Conservation (phyloP, 2,888 invertebrate genomes). For the Craniophora ligustri region DNA sequence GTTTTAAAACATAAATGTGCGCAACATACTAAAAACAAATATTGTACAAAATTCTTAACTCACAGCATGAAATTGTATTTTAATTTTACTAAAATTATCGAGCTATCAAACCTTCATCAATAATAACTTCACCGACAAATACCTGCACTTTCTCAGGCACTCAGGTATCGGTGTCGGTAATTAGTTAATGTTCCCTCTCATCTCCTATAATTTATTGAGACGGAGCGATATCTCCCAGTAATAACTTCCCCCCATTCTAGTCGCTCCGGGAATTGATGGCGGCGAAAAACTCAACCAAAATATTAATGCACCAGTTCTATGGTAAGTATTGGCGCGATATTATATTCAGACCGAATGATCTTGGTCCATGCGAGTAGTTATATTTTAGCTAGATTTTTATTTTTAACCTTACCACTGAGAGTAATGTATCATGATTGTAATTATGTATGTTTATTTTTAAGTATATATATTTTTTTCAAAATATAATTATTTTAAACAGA, state of each 20-base stretch:
- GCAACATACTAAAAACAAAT: too few relatives aligned
- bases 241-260: constrained; percentile 64
- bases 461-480: too few relatives aligned
- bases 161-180: constrained; percentile 84
- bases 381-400: not conserved
- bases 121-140: constrained; percentile 19
- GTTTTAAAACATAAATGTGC: too few relatives aligned
- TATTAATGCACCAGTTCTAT: constrained; percentile 85
- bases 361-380: constrained; percentile 63
- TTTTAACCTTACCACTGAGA: too few relatives aligned
- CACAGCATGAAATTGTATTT: too few relatives aligned
- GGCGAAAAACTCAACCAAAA: constrained; percentile 88
- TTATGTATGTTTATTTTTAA: too few relatives aligned
- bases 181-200: constrained; percentile 87
- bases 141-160: constrained; percentile 27
- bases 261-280: constrained; percentile 82
- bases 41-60: too few relatives aligned
- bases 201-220: constrained; percentile 88
- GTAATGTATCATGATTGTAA: too few relatives aligned
- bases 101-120: constrained; percentile 17
- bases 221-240: constrained; percentile 75
- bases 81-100: not conserved
- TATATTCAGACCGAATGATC: constrained; percentile 39
- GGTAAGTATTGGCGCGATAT: constrained; percentile 80
- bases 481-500: too few relatives aligned